Base-by-base conservation (phyloP, 1,140 invertebrate species). In the Sinonovacula constricta region DNA sequence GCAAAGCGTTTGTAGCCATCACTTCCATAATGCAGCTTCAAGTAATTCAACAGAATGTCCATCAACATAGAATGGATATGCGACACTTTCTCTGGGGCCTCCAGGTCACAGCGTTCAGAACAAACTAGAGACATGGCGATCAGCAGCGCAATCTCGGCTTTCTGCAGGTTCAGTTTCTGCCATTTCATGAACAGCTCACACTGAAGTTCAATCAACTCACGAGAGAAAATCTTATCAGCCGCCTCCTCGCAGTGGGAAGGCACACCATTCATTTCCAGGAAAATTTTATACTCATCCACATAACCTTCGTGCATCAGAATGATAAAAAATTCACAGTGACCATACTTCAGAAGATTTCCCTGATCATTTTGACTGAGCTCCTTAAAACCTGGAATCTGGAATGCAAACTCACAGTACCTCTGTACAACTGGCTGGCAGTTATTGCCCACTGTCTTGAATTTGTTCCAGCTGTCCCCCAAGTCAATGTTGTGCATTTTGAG, bases 291-390 rank as follows among this genome's bases (percentile, higher is more conserved):
- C 30, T 69, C 66, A 36, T 68, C 36, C 31, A 63, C 67, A 70
- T 69, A 78, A 15, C 75, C 75, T 34, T 78, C 75, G 39, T 78
- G 75, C 45, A 70, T 34, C 45, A 78, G 45, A n/a, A 78, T 78
- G 12, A 51, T 59, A 56, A 78, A 78, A 39, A 78, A 78, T n/a
- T 78, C 75, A 78, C 57, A 78, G 18, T 70, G 75, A 30, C 75
- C 75, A 12, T 68, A 39, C 54, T 78, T 78, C 12, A 78, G 56
- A 5, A 78, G 49, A 15, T 24, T 51, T 62, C 59, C 65, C 45
- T 78, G 75, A 53, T 78, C 75, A 22, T 78, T 70, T 7, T 59
- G 7, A 18, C 31, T 51, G 12, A 76, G n/a, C 22, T 60, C 36
- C 24, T 51, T 53, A 63, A 78, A 78, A 10, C 75, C 75, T 14